Percentiles rank a stretch among this genome's conserved stretches.
Evolutionary conservation across 2,888 invertebrate genomes (phyloP).

Genomic region (Tricholauxania praeusta): DNA sequence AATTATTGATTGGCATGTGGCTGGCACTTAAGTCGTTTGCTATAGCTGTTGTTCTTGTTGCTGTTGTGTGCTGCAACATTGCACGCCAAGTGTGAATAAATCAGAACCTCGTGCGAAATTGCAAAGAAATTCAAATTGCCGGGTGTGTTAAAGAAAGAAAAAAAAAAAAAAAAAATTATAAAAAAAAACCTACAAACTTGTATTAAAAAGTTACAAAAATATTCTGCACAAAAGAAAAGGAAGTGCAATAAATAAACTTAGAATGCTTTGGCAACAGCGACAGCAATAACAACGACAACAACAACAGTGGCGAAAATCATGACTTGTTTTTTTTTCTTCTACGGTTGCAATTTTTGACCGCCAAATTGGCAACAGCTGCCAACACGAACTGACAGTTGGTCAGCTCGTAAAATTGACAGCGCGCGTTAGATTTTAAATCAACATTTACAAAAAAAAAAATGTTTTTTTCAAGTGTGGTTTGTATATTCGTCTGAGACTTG

Average conservation of each 20-base stretch:
- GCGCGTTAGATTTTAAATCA: no score
- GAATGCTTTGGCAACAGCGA: not conserved
- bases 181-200: not conserved
- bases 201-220: not conserved
- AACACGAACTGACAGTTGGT: conserved; percentile 7
- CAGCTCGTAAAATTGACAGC: no score
- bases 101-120: conserved; percentile 28
- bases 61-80: conserved; percentile 28
- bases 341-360: not conserved
- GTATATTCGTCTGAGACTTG: no score
- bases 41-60: conserved; percentile 32
- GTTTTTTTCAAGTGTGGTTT: conserved; percentile 19
- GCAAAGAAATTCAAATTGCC: conserved; percentile 29
- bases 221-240: not conserved
- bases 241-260: conserved; percentile 23
- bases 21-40: conserved; percentile 17
- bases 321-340: not conserved
- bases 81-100: conserved; percentile 31
- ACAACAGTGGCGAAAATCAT: not conserved
- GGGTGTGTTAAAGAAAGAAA: conserved; percentile 9
- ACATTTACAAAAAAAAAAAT: conserved; percentile 36
- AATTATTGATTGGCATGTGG: conserved; percentile 39
- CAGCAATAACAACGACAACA: conserved; percentile 1
- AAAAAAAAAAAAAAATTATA: conserved; percentile 3
- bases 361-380: conserved; percentile 19